Conservation (phyloP, 2,113 vertebrate genomes). For the Mesoclemmys tuberculata region DNA sequence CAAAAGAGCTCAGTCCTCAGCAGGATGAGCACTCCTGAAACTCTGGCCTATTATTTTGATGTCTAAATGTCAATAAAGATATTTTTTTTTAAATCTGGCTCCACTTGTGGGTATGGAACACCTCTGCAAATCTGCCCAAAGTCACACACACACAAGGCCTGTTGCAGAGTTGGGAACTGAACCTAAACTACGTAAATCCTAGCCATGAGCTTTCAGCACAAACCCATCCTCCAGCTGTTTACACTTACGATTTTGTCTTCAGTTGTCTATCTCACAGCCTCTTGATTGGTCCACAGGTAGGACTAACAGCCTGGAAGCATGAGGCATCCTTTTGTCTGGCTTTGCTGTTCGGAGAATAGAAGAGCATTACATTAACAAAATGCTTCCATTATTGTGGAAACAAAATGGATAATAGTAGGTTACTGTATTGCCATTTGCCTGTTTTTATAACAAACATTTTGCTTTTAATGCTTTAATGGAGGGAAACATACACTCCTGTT, state of each 20-base stretch:
- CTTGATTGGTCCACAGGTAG: not conserved
- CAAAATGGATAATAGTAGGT: not conserved
- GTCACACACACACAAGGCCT: not conserved
- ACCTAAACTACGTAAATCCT: not conserved
- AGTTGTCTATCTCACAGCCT: not conserved
- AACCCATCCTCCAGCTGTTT: not conserved
- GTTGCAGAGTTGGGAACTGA: not conserved
- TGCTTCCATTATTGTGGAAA: constrained; percentile 24
- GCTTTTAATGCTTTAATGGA: constrained; percentile 59
- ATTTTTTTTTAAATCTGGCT: not conserved
- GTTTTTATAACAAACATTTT: constrained; percentile 33
- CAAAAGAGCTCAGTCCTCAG: not conserved
- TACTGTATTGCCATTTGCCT: constrained; percentile 20
- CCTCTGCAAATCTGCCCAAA: not conserved
- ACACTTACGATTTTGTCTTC: not conserved
- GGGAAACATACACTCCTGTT: constrained; percentile 39
- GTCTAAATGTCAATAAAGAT: not conserved
- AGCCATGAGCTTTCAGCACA: not conserved
- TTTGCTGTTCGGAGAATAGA: not conserved
- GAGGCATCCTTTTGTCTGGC: not conserved
- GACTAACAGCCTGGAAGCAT: not conserved
- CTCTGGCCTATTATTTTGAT: not conserved
- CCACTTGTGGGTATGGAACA: not conserved
- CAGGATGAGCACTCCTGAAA: not conserved
- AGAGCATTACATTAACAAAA: not conserved